Evolutionary conservation across 2,888 invertebrate species (phyloP), one percentile per base, ranked within the genome.

Genomic region (Meta bourneti): DNA sequence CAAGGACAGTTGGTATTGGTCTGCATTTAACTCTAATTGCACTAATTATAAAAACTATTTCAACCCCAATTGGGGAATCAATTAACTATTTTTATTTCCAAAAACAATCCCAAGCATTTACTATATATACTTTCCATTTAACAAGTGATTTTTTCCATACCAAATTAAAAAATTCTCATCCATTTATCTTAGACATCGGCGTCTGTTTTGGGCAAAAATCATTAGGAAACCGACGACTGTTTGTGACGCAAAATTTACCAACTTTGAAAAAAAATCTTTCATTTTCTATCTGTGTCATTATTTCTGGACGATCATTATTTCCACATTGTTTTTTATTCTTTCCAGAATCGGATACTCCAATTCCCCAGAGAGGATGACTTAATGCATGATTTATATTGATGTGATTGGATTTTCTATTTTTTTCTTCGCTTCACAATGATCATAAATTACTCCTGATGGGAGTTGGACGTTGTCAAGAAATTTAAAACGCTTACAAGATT

Each of bases 161-260:
- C 80, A 79, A 88, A 88, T 88, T 80, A 88, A 80, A 87, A 87
- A 80, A 48, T 51, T 72, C 8, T 52, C 6, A 19, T 16, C 74
- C 81, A 61, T 89, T 81, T 89, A 81, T 89, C 75, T 61, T 75
- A 9, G 13, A 34, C 49, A 20, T 19, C 13, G 75, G 61, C 75
- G 61, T 89, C 61, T 75, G 88, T 81, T 89, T 81, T 54, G 74
- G 75, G 51, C 75, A 81, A 89, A 89, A 81, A 81, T 89, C 88
- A 75, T 81, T 89, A 69, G 49, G 52, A 81, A 69, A 75, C 75
- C 9, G 19, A 61, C 54, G 54, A 70, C 74, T 89, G 75, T 75
- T 89, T 69, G 11, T 89, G 80, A 79, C 81, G 70, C 69, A 81
- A 75, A 89, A 75, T 69, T 72, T 61, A 81, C 75, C 51, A 51